A percentile compares a stretch with the other conserved stretches of the same genome.
Conservation (phyloP, 1,140 invertebrate species). For the Ceratina japonica region DNA sequence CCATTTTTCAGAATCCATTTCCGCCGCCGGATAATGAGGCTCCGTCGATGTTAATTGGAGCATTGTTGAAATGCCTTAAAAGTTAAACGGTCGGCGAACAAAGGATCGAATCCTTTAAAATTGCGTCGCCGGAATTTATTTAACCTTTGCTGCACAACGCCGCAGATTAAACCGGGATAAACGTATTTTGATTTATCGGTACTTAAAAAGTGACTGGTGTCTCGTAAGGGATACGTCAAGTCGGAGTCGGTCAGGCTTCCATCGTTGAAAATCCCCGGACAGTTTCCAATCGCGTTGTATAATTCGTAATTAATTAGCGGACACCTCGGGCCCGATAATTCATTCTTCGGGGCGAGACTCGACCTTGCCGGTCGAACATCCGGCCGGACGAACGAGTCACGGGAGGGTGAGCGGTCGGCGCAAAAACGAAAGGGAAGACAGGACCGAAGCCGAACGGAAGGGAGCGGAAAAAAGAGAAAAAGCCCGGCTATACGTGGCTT, state of each 20-base stretch:
- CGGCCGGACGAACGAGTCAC: conserved; percentile 37
- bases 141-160: too few species aligned
- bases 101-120: neutral
- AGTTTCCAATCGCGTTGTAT: neutral
- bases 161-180: too few species aligned
- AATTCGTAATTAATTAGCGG: conserved; percentile 34
- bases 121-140: too few species aligned
- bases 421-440: neutral
- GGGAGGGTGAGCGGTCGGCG: conserved; percentile 24
- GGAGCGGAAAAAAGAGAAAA: neutral
- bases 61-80: neutral
- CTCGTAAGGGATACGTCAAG: too few species aligned
- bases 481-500: conserved; percentile 34
- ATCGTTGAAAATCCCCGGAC: neutral
- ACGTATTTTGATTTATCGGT: too few species aligned
- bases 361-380: conserved; percentile 50
- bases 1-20: conserved; percentile 3
- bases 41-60: neutral
- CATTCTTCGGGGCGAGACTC: conserved; percentile 10
- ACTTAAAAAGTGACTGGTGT: too few species aligned
- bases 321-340: conserved; percentile 46
- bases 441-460: neutral
- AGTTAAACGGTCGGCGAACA: neutral
- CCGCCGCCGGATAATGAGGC: neutral
- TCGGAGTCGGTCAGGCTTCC: too few species aligned